Percentiles rank a stretch among this genome's conserved stretches.
Conservation (phyloP, 2,797 vertebrate species). For the Gastrophryne carolinensis region DNA sequence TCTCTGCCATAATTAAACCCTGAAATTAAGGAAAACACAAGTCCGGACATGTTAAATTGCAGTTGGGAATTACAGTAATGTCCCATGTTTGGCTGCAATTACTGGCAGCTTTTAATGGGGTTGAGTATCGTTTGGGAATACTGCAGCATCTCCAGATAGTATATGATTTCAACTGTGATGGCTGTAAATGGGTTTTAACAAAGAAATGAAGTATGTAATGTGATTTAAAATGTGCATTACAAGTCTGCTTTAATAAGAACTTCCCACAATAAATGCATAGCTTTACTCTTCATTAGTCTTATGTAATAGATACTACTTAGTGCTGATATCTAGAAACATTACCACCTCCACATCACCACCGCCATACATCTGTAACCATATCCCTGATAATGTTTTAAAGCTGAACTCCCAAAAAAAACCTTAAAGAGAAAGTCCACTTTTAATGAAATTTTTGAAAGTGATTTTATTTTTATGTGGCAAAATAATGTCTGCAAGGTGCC, state of each 20-base stretch:
- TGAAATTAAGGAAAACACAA: not conserved
- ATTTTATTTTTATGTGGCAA: too few relatives aligned
- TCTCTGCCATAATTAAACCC: not conserved
- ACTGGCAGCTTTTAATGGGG: slow-evolving; percentile 21
- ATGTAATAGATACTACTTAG: not conserved
- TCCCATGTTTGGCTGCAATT: slow-evolving; percentile 4
- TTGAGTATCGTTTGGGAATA: slow-evolving; percentile 25
- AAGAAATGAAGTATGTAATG: slow-evolving; percentile 22
- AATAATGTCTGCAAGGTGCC: too few relatives aligned
- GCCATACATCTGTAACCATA: not conserved
- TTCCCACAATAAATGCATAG: not conserved
- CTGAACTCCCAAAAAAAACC: too few relatives aligned
- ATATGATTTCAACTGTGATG: slow-evolving; percentile 1
- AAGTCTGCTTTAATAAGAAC: slow-evolving; percentile 29
- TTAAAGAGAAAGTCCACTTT: too few relatives aligned
- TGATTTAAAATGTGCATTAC: slow-evolving; percentile 9
- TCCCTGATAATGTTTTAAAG: not conserved
- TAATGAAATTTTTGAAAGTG: too few relatives aligned
- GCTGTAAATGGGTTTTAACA: slow-evolving; percentile 3
- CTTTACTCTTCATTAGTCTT: not conserved
- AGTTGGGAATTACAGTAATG: slow-evolving; percentile 6
- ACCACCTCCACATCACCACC: too few relatives aligned
- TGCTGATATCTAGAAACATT: not conserved
- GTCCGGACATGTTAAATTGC: slow-evolving; percentile 18
- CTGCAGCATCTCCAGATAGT: slow-evolving; percentile 2